phyloP scores from a whole-genome alignment of 2,888 invertebrate genomes.

The Elegia similella region DNA sequence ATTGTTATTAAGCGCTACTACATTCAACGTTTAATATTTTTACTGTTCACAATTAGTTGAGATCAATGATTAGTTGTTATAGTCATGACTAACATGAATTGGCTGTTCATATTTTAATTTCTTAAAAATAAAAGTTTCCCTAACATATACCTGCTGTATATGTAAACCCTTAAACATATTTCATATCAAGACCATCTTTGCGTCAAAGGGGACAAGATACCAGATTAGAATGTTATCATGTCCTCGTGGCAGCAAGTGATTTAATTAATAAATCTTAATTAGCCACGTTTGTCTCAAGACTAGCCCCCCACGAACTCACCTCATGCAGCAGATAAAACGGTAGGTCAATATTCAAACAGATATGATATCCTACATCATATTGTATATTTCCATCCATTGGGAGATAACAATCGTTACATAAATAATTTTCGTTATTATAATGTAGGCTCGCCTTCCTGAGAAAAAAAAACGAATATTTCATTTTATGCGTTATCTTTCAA shows the following conservation, averaged over 20 bases:
- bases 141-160: no score
- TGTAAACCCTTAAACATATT: neutral
- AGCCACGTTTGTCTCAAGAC: slow-evolving; percentile 29
- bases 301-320: slow-evolving; percentile 72
- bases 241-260: slow-evolving; percentile 5
- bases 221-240: slow-evolving; percentile 18
- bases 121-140: no score
- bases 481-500: no score
- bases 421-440: neutral
- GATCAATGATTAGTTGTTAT: no score
- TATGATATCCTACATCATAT: slow-evolving; percentile 40
- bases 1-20: no score
- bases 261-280: slow-evolving; percentile 21
- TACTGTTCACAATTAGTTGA: no score
- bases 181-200: neutral
- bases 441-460: neutral
- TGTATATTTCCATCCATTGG: slow-evolving; percentile 47
- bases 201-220: neutral
- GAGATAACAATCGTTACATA: slow-evolving; percentile 25
- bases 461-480: neutral
- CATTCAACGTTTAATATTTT: no score
- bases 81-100: no score
- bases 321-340: slow-evolving; percentile 61
- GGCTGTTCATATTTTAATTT: no score
- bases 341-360: slow-evolving; percentile 51